A percentile compares a stretch with the other conserved stretches of the same genome.
Evolutionary conservation across 2,888 invertebrate species (phyloP).

Genomic region (Epinotia brunnichana): DNA sequence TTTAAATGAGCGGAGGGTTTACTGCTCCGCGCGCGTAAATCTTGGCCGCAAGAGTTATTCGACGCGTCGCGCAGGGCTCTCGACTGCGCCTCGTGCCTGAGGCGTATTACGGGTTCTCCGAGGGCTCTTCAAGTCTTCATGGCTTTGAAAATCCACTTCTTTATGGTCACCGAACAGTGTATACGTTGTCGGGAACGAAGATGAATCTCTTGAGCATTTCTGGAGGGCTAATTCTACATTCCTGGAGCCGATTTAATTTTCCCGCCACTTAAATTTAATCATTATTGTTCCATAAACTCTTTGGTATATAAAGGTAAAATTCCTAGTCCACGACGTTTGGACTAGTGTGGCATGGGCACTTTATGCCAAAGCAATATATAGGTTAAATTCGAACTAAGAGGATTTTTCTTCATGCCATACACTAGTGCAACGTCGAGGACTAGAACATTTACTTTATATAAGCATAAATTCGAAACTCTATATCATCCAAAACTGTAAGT

Average conservation of each 20-base stretch:
- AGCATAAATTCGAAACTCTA: no score
- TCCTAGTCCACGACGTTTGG: no score
- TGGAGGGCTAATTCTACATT: conserved; percentile 12
- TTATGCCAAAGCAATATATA: no score
- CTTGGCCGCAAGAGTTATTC: conserved; percentile 49
- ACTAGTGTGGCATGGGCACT: no score
- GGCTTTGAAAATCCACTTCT: conserved; percentile 34
- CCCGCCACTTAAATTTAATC: not conserved
- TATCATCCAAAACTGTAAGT: no score
- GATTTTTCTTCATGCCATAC: no score
- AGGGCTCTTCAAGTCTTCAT: conserved; percentile 27
- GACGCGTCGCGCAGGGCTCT: conserved; percentile 42
- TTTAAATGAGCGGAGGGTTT: conserved; percentile 53
- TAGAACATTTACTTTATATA: no score
- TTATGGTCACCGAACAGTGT: conserved; percentile 42
- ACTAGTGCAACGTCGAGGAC: no score
- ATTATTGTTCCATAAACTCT: not conserved
- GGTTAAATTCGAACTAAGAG: no score
- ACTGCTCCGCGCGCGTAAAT: conserved; percentile 53
- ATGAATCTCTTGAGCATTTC: conserved; percentile 18
- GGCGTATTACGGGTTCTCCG: conserved; percentile 28
- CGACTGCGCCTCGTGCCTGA: conserved; percentile 23
- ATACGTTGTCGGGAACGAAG: conserved; percentile 24
- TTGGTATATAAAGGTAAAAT: not conserved
- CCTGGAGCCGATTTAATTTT: conserved; percentile 14